Evolutionary conservation across 2,888 invertebrate species (phyloP), one percentile per base, ranked within the genome.

Genomic region (Sympetrum striolatum): DNA sequence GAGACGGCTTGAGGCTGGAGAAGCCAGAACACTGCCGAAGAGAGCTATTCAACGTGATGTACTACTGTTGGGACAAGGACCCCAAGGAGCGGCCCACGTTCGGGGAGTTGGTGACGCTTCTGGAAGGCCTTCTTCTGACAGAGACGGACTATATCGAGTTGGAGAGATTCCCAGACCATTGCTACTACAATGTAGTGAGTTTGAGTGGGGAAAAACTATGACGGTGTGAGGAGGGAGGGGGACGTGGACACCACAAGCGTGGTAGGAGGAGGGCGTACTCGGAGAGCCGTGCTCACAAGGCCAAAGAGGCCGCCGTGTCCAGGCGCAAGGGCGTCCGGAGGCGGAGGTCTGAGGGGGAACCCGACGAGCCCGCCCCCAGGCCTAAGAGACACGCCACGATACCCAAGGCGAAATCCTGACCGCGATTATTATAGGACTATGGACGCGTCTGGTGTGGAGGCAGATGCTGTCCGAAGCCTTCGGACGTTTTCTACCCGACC

Each of bases 101-200:
- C 94, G 95, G 95, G 0, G 98, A 98, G 93, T 96, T 98, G 35
- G 96, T 97, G 3, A 95, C 96, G 90, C 95, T 98, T 93, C 94
- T 98, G 90, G 98, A 98, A 93, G 96, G 97, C 91, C 95, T 99
- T 31, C 94, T 99, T 90, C 96, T 98, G 93, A 97, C 97, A 81
- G 98, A 98, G 94, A 98, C 97, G 92, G 98, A 98, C 93, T 98
- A 98, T 93, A 98, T 99, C 90, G 98, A 98, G 93, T 94, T 98
- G 90, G 98, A 98, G 93, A 95, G 97, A 92, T 98, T 98, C 93
- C 98, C 98, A 0, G 98, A 98, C 93, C 98, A 98, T 93, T 97
- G 98, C 15, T 98, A 98, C 94, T 94, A 94, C 91, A 94, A 94
- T 86, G 92, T 93, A 91, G 91, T 90, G 64, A 90, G 90, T 94